Evolutionary conservation across 2,888 invertebrate species (phyloP).

Genomic region (Acanthosepion lycidas): DNA sequence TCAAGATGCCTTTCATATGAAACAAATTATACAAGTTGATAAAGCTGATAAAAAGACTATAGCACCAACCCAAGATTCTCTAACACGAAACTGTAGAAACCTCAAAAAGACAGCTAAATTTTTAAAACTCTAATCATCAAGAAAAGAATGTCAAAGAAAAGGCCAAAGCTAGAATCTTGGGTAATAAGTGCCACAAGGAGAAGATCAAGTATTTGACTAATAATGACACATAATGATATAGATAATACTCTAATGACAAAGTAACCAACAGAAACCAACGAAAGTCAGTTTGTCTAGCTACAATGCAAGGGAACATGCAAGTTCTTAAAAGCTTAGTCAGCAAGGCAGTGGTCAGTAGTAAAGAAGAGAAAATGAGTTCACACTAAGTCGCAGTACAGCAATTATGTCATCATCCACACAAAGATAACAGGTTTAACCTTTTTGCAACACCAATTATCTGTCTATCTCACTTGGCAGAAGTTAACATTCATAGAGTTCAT

Average conservation of each 20-base stretch:
- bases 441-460: neutral
- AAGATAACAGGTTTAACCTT: conserved; percentile 4
- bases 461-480: neutral
- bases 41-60: too few relatives aligned
- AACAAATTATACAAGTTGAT: too few relatives aligned
- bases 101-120: too few relatives aligned
- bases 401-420: neutral
- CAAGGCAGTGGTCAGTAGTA: neutral
- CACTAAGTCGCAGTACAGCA: neutral
- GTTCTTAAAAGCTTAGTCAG: conserved; percentile 33
- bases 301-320: neutral
- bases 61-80: too few relatives aligned
- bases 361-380: neutral
- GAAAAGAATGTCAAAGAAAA: too few relatives aligned
- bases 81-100: too few relatives aligned
- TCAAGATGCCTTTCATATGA: too few relatives aligned
- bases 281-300: neutral
- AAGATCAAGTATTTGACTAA: neutral
- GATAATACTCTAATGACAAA: neutral
- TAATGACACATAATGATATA: neutral
- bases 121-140: too few relatives aligned
- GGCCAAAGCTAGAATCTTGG: too few relatives aligned
- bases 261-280: neutral
- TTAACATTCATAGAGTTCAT: neutral
- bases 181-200: neutral